Evolutionary conservation across 2,797 vertebrate genomes (phyloP).

Genomic region (Hafferia zeledoni): DNA sequence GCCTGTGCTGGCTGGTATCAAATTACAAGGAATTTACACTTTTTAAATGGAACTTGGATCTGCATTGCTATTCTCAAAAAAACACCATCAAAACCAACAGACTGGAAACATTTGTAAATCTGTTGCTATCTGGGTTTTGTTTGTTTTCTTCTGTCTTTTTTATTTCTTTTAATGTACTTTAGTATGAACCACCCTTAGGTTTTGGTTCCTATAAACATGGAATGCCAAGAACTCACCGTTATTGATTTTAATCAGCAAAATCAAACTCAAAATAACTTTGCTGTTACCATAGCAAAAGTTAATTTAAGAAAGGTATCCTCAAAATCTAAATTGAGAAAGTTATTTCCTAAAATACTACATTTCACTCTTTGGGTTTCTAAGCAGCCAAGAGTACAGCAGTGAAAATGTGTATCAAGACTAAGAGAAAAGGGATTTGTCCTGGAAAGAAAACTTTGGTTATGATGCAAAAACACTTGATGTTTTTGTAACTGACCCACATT

Average conservation of each 20-base stretch:
- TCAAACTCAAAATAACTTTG: not conserved
- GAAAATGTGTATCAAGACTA: not conserved
- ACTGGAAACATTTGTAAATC: not conserved
- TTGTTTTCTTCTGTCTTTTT: not conserved
- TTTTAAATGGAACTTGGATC: not conserved
- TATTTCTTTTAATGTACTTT: not conserved
- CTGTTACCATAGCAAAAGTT: not conserved
- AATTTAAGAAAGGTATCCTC: not conserved
- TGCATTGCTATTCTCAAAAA: not conserved
- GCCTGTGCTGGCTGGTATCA: not conserved
- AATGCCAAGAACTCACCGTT: not conserved
- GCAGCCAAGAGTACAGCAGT: not conserved
- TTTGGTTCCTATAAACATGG: not conserved
- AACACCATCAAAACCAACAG: not conserved
- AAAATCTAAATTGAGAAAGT: not conserved
- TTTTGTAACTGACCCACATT: not conserved
- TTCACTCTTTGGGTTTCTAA: not conserved
- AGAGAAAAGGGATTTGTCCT: not conserved
- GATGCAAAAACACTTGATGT: not conserved
- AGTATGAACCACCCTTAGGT: not conserved
- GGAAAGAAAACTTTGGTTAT: not conserved
- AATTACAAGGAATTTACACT: not conserved
- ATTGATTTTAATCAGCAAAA: not conserved
- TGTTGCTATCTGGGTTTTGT: not conserved
- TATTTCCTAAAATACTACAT: not conserved